A percentile compares a stretch with the other conserved stretches of the same genome.
phyloP scores from a whole-genome alignment of 2,888 invertebrate genomes.

The Diachrysia chrysitis region DNA sequence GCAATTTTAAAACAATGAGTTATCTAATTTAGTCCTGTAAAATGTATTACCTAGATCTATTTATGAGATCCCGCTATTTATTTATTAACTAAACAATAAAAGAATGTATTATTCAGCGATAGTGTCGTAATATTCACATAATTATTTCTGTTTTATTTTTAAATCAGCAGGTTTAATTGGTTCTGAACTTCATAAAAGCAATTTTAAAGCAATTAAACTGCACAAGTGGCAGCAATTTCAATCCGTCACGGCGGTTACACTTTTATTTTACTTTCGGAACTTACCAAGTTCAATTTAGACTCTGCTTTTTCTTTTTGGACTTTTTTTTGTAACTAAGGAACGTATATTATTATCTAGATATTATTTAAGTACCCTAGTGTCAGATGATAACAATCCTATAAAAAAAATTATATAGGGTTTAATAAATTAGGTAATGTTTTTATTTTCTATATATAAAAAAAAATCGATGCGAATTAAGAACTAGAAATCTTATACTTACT shows the following conservation, averaged over 20 bases:
- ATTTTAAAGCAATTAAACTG: constrained; percentile 19
- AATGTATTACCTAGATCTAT: too few relatives aligned
- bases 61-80: background rate
- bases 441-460: too few relatives aligned
- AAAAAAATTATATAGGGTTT: too few relatives aligned
- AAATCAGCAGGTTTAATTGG: background rate
- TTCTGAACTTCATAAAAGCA: background rate
- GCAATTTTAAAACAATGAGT: background rate
- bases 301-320: background rate
- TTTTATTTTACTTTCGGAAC: constrained; percentile 14
- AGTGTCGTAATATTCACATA: background rate
- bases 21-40: background rate
- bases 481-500: background rate
- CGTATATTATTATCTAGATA: too few relatives aligned
- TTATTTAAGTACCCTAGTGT: too few relatives aligned
- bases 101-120: background rate
- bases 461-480: background rate
- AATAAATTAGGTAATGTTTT: too few relatives aligned
- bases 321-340: too few relatives aligned
- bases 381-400: too few relatives aligned
- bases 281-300: background rate
- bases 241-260: background rate
- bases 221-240: background rate
- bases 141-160: constrained; percentile 3
- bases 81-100: background rate